phyloP scores from a whole-genome alignment of 2,113 vertebrate genomes.

The Sinocyclocheilus anshuiensis region DNA sequence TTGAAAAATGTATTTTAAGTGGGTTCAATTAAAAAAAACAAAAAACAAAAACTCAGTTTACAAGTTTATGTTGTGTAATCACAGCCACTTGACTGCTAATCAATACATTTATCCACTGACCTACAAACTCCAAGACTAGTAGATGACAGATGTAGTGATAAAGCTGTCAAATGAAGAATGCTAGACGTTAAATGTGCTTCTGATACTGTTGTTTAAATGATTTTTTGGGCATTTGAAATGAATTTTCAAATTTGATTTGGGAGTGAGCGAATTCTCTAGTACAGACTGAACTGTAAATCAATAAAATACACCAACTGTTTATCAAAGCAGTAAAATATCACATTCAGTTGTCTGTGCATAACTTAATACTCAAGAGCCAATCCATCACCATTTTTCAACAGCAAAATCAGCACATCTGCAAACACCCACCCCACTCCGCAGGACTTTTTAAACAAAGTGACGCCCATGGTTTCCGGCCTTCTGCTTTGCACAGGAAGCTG shows the following conservation, averaged over 20 bases:
- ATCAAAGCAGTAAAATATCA: neutral
- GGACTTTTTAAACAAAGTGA: constrained; percentile 3
- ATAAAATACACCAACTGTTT: neutral
- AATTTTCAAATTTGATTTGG: neutral
- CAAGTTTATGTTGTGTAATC: neutral
- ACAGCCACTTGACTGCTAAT: neutral
- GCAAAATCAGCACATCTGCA: neutral
- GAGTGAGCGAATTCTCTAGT: neutral
- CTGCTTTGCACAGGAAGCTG: constrained; percentile 30
- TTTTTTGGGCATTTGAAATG: neutral
- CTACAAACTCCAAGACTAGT: neutral
- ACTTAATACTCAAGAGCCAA: neutral
- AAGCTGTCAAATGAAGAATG: neutral
- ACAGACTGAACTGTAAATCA: neutral
- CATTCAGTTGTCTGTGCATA: neutral
- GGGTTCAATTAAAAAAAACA: too few relatives aligned
- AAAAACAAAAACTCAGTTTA: too few relatives aligned
- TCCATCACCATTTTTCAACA: neutral
- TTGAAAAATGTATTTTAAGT: too few relatives aligned
- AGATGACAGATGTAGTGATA: neutral
- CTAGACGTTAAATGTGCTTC: neutral
- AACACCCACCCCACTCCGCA: neutral
- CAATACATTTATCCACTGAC: neutral
- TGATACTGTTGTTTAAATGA: neutral
- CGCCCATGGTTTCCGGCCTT: neutral